Base-by-base conservation (phyloP, 2,888 invertebrate species). In the Volucella bombylans region DNA sequence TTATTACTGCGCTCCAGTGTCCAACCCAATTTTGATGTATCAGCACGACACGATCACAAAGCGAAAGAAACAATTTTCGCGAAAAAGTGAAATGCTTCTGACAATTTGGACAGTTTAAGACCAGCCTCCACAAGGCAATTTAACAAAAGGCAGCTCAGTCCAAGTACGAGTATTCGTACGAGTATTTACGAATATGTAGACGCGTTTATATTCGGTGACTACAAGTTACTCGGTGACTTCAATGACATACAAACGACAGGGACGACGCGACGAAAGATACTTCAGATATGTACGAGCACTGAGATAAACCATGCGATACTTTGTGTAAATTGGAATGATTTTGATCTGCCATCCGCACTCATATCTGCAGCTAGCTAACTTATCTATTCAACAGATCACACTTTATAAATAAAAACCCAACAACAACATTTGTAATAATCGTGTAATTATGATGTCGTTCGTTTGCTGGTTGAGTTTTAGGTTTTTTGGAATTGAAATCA, bases 381-480 rank as follows among this genome's bases (percentile, higher is more conserved):
- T 79, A 73, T 79, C 71, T 45, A 43, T 41, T n/a, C 18, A 41
- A 57, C n/a, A 82, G 71, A 82, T 82, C 73, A 52, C 78, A 79
- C 79, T 68, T 82, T 55, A 79, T 82, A 79, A 79, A 82, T 62
- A 72, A 62, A 74, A 72, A 41, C 49, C 45, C 73, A 64, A 15
- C 79, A 73, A 69, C 68, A 69, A 52, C 79, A 82, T 82, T 72
- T 83, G 82, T 83, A 83, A 83, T 79, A 83, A 83, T 79, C 82
- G 73, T 83, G 82, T 83, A 83, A 83, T 83, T 83, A 83, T 83
- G 82, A 79, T 83, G 82, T 79, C 82, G 79, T 68, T 82, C 49
- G 64, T 59, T 52, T 55, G 71, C 47, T 61, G 23, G 41, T 55
- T 65, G 4, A 54, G 43, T 39, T 55, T 59, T 31, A 31, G 31